Base-by-base conservation (phyloP, 2,888 invertebrate genomes). In the Chironomus riparius region DNA sequence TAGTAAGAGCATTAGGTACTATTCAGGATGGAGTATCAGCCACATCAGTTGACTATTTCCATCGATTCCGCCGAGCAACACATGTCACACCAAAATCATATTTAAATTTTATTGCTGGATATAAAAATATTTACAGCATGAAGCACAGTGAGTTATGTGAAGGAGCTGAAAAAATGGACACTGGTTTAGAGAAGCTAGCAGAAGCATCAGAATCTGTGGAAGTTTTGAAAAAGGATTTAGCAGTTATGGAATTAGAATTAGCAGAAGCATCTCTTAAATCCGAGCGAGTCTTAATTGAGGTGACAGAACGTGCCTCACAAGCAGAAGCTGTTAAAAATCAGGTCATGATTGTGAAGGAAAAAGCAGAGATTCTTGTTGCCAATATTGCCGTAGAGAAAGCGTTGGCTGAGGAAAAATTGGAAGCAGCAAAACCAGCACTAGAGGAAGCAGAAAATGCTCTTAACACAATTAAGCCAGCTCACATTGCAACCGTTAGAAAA, bases 11-110 rank as follows among this genome's bases (percentile, higher is more conserved):
- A 13, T 87, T 98, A 80, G 97, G 97, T 38, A 93, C 93, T 10
- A 95, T 98, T 81, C 95, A 98, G 86, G 97, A 97, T 81, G 89
- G 94, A 70, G 97, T 98, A 0, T 91, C 97, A 0, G 88, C 87
- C 80, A 92, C 92, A 1, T 95, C 95, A 2, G 83, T 87, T 0
- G 94, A 95, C 82, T 96, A 96, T 82, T 96, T 93, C 80, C 93
- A 94, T 85, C 86, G 96, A 79, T 97, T 92, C 84, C 89, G 97
- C 15, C 88, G 98, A 79, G 94, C 97, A 28, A 95, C 97, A 21
- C 97, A 97, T 81, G 98, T 98, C 1, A 98, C 98, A 2, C 98
- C 98, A 7, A 98, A 98, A 84, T 97, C 97, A 0, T 98, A 97
- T 83, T 85, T 98, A 21, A 97, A 95, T 81, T 98, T 98, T 83